A percentile compares a stretch with the other conserved stretches of the same genome.
Evolutionary conservation across 2,888 invertebrate species (phyloP).

Genomic region (Nomada fucata): DNA sequence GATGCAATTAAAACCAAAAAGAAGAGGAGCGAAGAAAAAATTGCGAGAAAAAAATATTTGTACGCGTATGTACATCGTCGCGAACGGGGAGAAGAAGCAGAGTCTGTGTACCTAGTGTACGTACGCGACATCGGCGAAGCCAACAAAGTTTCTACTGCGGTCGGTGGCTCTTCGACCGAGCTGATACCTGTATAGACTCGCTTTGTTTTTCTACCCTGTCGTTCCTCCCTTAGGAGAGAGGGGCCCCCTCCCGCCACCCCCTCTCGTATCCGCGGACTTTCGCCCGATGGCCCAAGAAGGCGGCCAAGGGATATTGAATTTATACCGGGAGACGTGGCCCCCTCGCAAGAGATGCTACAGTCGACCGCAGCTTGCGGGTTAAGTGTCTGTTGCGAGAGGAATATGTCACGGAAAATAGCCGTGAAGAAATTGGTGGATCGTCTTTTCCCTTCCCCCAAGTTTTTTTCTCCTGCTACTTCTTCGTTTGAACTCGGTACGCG

Average conservation of each 20-base stretch:
- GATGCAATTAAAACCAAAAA: conserved; percentile 60
- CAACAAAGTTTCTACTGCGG: conserved; percentile 70
- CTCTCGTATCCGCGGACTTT: conserved; percentile 33
- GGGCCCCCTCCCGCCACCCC: background rate
- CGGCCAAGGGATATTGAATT: conserved; percentile 64
- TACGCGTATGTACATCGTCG: too few relatives aligned
- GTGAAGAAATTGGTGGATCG: conserved; percentile 53
- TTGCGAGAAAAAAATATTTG: background rate
- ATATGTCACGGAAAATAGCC: conserved; percentile 73
- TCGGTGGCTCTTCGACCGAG: conserved; percentile 32
- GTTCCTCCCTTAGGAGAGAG: conserved; percentile 11
- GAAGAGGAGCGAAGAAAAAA: background rate
- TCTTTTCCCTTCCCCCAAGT: background rate
- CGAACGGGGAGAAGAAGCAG: background rate
- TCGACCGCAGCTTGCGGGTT: conserved; percentile 76
- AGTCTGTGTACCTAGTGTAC: background rate
- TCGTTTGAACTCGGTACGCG: too few relatives aligned
- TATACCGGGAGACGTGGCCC: conserved; percentile 42
- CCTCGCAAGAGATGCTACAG: conserved; percentile 43
- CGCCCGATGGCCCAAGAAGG: conserved; percentile 22
- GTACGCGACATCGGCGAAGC: conserved; percentile 57
- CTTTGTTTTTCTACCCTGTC: conserved; percentile 65
- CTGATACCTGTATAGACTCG: conserved; percentile 20
- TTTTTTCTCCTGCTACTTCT: too few relatives aligned
- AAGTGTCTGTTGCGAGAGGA: conserved; percentile 75